These are phyloP conservation scores for Myotis davidii DNA, from an alignment of 2,113 vertebrate genomes.

Conservation along the genomic window DNA sequence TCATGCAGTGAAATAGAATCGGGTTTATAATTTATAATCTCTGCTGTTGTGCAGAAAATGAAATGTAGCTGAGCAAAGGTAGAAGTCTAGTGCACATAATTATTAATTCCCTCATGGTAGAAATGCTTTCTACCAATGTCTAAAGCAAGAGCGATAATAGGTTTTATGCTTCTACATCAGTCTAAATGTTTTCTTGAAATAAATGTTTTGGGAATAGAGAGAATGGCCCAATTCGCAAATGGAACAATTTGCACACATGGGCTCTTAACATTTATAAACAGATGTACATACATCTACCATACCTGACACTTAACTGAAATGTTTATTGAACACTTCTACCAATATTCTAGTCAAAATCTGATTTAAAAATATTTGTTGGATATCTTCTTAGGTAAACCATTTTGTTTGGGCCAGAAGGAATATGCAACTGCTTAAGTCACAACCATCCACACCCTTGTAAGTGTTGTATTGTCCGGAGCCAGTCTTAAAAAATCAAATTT, in stretches of 20 bases:
- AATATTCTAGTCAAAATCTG: not conserved
- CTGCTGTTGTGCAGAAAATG: not conserved
- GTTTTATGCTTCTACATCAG: constrained; percentile 20
- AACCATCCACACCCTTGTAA: not conserved
- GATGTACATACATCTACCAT: not conserved
- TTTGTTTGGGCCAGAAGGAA: not conserved
- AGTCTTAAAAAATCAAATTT: not conserved
- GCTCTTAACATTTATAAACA: constrained; percentile 16
- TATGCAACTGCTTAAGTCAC: not conserved
- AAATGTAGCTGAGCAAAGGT: constrained; percentile 8
- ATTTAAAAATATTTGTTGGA: constrained; percentile 7
- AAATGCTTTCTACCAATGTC: not conserved
- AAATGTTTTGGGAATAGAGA: not conserved
- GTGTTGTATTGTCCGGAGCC: not conserved
- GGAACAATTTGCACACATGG: not conserved
- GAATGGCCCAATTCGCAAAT: constrained; percentile 5
- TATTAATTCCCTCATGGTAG: not conserved
- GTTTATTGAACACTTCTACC: not conserved
- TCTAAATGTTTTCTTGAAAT: constrained; percentile 29
- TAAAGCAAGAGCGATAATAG: not conserved
- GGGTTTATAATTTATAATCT: constrained; percentile 16
- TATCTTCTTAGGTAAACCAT: not conserved
- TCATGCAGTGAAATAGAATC: not conserved
- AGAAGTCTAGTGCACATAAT: not conserved
- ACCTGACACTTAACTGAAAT: constrained; percentile 10